phyloP scores from a whole-genome alignment of 1,140 invertebrate species.

The Neodiprion lecontei region DNA sequence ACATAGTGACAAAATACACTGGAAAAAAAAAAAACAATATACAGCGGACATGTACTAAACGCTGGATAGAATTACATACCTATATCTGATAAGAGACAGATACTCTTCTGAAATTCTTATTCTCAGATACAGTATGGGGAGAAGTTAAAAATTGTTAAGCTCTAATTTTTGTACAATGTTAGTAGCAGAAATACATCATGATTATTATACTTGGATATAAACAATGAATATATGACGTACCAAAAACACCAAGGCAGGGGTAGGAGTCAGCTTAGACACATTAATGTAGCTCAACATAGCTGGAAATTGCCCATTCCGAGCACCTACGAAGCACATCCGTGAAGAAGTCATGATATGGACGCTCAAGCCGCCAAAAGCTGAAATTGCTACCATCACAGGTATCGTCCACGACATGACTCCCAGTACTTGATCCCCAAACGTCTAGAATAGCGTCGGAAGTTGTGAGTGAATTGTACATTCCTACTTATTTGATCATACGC shows the following conservation, averaged over 20 bases:
- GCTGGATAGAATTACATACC: too few species aligned
- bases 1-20: slow-evolving; percentile 82
- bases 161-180: too few species aligned
- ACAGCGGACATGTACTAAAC: too few species aligned
- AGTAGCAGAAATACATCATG: too few species aligned
- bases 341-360: slow-evolving; percentile 92
- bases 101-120: too few species aligned
- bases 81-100: too few species aligned
- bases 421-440: slow-evolving; percentile 79
- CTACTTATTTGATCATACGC: not conserved
- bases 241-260: slow-evolving; percentile 85
- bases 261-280: slow-evolving; percentile 80
- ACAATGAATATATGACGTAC: slow-evolving; percentile 62
- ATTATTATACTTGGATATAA: too few species aligned
- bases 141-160: too few species aligned
- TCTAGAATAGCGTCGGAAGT: slow-evolving; percentile 62
- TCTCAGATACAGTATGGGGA: too few species aligned
- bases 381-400: slow-evolving; percentile 85
- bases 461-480: slow-evolving; percentile 23
- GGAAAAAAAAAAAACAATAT: slow-evolving; percentile 50
- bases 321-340: slow-evolving; percentile 90
- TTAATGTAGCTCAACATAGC: slow-evolving; percentile 85
- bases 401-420: slow-evolving; percentile 80
- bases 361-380: slow-evolving; percentile 85
- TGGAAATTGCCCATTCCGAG: slow-evolving; percentile 89